Evolutionary conservation across 2,113 vertebrate genomes (phyloP).

Genomic region (Brachyistius frenatus): DNA sequence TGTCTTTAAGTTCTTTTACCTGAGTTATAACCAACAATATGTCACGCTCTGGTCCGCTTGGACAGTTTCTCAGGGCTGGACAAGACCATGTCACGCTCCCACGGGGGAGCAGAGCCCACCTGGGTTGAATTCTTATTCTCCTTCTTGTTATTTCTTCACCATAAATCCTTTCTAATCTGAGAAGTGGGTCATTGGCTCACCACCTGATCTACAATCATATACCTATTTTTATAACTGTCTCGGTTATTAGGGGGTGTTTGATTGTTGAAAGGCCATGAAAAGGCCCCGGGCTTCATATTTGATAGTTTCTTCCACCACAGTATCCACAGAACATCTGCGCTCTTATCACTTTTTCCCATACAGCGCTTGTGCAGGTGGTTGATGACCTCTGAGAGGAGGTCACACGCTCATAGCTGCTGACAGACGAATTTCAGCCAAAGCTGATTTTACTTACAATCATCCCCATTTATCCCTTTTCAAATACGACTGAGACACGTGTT

Average conservation of each 20-base stretch:
- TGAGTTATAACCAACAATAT: neutral
- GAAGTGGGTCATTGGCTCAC: neutral
- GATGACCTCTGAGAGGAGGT: constrained; percentile 30
- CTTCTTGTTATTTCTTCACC: neutral
- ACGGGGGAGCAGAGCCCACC: constrained; percentile 15
- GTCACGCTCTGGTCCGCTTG: neutral
- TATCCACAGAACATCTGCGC: constrained; percentile 67
- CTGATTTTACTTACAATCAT: neutral
- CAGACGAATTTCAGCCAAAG: neutral
- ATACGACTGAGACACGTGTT: neutral
- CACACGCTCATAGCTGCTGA: constrained; percentile 12
- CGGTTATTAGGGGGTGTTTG: constrained; percentile 3
- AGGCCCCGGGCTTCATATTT: constrained; percentile 23
- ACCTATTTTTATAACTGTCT: neutral
- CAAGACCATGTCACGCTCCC: constrained; percentile 41
- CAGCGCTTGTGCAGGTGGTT: constrained; percentile 39
- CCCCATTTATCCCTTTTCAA: neutral
- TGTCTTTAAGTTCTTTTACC: neutral
- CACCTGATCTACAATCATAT: accelerated
- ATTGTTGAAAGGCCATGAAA: neutral
- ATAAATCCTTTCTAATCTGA: neutral
- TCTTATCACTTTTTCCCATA: constrained; percentile 79
- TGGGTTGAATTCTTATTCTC: neutral
- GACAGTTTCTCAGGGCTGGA: constrained; percentile 51
- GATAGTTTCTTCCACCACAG: constrained; percentile 60